A percentile compares a stretch with the other conserved stretches of the same genome.
Conservation (phyloP, 2,113 vertebrate species). For the Rhizomys pruinosus region DNA sequence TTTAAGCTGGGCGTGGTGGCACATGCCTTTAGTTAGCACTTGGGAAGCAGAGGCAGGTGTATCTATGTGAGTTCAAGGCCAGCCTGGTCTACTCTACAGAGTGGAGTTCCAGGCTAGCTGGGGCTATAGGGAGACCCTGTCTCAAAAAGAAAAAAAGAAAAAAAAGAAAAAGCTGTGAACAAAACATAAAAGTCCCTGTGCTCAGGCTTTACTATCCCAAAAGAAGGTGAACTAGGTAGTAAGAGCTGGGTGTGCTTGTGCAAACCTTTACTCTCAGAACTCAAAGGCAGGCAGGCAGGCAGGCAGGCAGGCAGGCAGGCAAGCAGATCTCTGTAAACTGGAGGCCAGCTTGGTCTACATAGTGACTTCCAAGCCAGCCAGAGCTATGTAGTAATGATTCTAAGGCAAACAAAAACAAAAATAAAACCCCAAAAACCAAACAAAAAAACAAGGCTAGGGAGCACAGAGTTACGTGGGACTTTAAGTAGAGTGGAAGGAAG, state of each 20-base stretch:
- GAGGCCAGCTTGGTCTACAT: neutral
- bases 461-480: fast-evolving
- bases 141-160: too few relatives aligned
- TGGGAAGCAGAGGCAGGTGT: too few relatives aligned
- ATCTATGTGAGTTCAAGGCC: too few relatives aligned
- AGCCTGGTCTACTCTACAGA: too few relatives aligned
- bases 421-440: neutral
- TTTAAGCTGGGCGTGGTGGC: too few relatives aligned
- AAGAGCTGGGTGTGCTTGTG: neutral
- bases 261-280: neutral
- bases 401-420: neutral
- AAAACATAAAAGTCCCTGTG: neutral
- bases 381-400: neutral
- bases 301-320: too few relatives aligned
- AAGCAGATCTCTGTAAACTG: neutral
- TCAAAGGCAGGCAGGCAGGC: too few relatives aligned
- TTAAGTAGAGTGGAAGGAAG: neutral
- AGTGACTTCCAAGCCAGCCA: neutral
- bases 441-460: neutral
- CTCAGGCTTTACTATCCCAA: neutral
- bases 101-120: too few relatives aligned
- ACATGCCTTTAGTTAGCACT: too few relatives aligned
- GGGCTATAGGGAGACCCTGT: too few relatives aligned
- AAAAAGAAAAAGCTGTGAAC: neutral
- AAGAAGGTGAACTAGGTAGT: neutral